phyloP scores from a whole-genome alignment of 2,888 invertebrate genomes.

The Aelia acuminata region DNA sequence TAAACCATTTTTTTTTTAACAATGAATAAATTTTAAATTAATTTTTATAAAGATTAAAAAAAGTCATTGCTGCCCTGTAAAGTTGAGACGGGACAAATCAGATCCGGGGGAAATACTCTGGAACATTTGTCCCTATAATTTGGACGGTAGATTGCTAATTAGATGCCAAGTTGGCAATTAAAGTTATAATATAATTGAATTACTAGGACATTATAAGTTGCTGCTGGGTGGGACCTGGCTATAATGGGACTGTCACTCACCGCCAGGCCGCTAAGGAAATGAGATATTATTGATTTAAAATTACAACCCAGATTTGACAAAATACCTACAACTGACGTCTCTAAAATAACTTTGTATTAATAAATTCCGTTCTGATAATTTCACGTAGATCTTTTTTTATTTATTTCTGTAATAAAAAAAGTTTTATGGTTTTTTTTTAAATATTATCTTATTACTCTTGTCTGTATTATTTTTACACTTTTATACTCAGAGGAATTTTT shows the following conservation, averaged over 20 bases:
- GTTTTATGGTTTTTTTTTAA: background rate
- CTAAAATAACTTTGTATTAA: background rate
- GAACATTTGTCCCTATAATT: constrained; percentile 18
- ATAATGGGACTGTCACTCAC: constrained; percentile 44
- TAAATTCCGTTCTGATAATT: background rate
- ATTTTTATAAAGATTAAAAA: constrained; percentile 6
- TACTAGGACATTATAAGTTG: constrained; percentile 50
- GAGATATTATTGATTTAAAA: constrained; percentile 45
- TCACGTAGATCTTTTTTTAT: background rate
- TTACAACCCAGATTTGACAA: background rate
- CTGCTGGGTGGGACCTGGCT: background rate
- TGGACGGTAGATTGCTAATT: constrained; percentile 33
- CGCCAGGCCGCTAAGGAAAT: constrained; percentile 35
- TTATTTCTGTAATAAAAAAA: background rate
- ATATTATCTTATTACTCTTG: background rate
- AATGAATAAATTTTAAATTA: background rate
- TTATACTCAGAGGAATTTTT: too few relatives aligned
- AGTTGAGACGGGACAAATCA: constrained; percentile 3
- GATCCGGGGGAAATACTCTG: background rate
- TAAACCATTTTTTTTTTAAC: too few relatives aligned
- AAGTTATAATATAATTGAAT: constrained; percentile 52
- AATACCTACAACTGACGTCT: background rate
- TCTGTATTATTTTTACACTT: background rate
- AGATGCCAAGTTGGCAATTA: constrained; percentile 48
- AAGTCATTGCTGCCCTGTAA: background rate